A percentile compares a stretch with the other conserved stretches of the same genome.
phyloP scores from a whole-genome alignment of 2,113 vertebrate genomes.

The Columba janthina region DNA sequence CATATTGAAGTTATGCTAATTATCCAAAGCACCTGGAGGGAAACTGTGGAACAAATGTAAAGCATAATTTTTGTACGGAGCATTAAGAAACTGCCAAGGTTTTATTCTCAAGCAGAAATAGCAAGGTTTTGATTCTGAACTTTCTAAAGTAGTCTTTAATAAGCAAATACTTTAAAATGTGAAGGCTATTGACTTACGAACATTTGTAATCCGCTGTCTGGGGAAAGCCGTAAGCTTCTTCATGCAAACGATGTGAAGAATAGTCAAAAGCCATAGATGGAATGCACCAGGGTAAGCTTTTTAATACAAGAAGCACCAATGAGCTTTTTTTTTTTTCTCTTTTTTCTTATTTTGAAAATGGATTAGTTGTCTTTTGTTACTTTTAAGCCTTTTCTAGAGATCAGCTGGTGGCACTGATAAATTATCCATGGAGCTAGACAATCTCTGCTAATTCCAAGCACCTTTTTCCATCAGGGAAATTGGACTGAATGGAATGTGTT shows the following conservation, averaged over 20 bases:
- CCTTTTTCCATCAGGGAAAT: constrained; percentile 30
- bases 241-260: constrained; percentile 49
- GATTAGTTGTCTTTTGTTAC: constrained; percentile 60
- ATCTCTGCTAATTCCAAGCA: constrained; percentile 52
- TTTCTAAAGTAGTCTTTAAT: constrained; percentile 49
- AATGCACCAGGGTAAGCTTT: constrained; percentile 45
- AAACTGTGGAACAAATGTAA: constrained; percentile 7
- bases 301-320: constrained; percentile 1
- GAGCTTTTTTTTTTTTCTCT: not conserved
- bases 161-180: constrained; percentile 45
- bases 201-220: constrained; percentile 49
- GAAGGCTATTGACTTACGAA: constrained; percentile 46
- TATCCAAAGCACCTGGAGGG: constrained; percentile 24
- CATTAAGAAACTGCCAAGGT: constrained; percentile 18
- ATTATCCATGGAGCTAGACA: constrained; percentile 59
- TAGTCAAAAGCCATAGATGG: constrained; percentile 38
- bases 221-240: constrained; percentile 58
- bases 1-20: not conserved
- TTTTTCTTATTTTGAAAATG: not conserved
- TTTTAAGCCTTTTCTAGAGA: constrained; percentile 54
- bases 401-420: constrained; percentile 67
- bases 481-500: constrained; percentile 43
- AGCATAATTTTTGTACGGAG: not conserved
- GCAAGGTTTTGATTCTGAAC: constrained; percentile 43
- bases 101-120: constrained; percentile 23